These are phyloP conservation scores for Aepyceros melampus DNA, from an alignment of 2,113 vertebrate species.

Conservation along the genomic window DNA sequence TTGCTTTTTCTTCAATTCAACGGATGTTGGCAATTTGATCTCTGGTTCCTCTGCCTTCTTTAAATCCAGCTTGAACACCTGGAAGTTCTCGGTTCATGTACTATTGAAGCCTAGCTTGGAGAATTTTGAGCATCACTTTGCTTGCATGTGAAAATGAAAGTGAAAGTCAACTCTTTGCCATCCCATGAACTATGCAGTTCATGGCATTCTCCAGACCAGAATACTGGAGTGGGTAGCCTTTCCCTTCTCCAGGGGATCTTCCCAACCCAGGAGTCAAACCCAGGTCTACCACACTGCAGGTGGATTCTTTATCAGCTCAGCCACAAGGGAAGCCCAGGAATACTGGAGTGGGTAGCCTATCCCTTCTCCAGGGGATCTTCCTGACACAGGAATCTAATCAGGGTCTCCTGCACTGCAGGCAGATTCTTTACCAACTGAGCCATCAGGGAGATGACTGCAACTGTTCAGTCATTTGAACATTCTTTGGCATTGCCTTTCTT, in stretches of 20 bases:
- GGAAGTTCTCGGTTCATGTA: accelerated
- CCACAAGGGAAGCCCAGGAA: background rate
- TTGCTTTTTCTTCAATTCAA: background rate
- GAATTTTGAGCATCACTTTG: background rate
- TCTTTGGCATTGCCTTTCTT: background rate
- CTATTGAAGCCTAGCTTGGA: background rate
- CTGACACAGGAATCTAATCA: background rate
- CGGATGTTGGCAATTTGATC: background rate
- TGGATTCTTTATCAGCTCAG: background rate
- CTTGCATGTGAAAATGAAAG: background rate
- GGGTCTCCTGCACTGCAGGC: background rate
- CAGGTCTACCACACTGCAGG: background rate
- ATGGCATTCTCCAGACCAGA: background rate
- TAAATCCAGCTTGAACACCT: background rate
- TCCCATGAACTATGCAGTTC: background rate
- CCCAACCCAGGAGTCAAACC: background rate
- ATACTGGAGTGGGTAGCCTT: background rate
- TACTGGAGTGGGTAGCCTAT: background rate
- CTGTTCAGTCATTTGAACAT: background rate
- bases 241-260: background rate
- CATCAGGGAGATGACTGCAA: background rate
- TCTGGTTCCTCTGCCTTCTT: background rate
- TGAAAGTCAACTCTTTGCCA: background rate
- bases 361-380: background rate
- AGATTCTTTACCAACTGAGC: background rate